Conservation (phyloP, 2,113 vertebrate species). For the Nannospalax galili region DNA sequence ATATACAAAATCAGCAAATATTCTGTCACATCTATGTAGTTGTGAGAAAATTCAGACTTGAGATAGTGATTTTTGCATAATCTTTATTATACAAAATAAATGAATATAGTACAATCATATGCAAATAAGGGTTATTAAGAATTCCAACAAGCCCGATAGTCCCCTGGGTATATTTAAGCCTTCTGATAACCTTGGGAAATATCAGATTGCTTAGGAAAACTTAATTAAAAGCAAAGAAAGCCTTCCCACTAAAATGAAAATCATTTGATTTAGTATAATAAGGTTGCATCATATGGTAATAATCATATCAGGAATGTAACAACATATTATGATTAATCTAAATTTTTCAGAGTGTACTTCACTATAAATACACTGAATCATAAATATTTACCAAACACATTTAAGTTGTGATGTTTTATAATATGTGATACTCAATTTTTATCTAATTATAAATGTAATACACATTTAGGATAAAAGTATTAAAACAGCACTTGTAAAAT, state of each 20-base stretch:
- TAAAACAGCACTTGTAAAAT: neutral
- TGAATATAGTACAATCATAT: constrained; percentile 12
- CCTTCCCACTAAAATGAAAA: neutral
- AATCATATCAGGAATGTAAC: neutral
- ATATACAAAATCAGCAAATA: neutral
- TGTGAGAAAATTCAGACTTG: neutral
- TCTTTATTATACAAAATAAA: constrained; percentile 40
- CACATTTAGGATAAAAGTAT: neutral
- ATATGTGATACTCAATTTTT: neutral
- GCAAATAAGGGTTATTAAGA: constrained; percentile 45
- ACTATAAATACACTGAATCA: neutral
- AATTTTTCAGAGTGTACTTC: neutral
- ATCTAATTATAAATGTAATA: neutral
- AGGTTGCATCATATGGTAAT: neutral
- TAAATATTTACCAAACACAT: constrained; percentile 15
- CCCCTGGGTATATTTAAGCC: neutral
- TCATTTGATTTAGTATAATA: constrained; percentile 31
- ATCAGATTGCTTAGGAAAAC: constrained; percentile 36
- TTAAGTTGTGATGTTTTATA: neutral
- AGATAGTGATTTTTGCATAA: neutral
- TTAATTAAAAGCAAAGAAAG: constrained; percentile 63
- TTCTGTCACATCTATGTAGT: neutral
- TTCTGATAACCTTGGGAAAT: constrained; percentile 25
- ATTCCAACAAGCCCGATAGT: constrained; percentile 32
- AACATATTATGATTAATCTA: neutral